Base-by-base conservation (phyloP, 2,797 vertebrate species). In the Phalloptychus januarius region DNA sequence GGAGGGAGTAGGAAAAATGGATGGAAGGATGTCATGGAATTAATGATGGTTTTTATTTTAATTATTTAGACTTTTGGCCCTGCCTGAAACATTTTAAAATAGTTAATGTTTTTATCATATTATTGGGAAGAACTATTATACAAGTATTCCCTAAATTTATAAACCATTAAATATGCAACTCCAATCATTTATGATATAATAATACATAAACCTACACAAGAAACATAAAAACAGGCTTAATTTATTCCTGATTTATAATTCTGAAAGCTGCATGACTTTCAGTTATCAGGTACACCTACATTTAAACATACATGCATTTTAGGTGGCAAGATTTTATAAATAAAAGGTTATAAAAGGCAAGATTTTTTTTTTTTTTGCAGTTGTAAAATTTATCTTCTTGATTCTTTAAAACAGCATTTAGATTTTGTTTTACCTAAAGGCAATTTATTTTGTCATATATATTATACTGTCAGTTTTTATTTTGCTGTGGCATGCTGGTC, bases 231-330 rank as follows among this genome's bases (percentile, higher is more conserved):
- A 16, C 7, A 50, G 48, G 48, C 18, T 50, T 52, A 52, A 52
- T 23, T 52, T 23, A 23, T 23, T 52, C 48, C 48, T 23, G 76
- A 90, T 88, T 84, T 54, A 87, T 42, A 63, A 86, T 84, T 90
- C 75, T 36, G 65, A 74, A 84, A 86, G 69, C 45, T 33, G 76
- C 73, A 44, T 72, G 77, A 38, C 74, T 67, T 83, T 69, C 31
- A 83, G 78, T 86, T 91, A 87, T 88, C 81, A 72, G 83, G 82
- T 89, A 42, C 0, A 80, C 72, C 2, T 71, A 63, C 61, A 44
- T 38, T 40, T 65, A 25, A 42, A 71, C 70, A 58, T n/a, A 52
- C 45, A 72, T 75, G 48, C 18, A 67, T 48, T 31, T n/a, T 15
- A 52, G 31, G 72, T 13, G 38, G 76, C 58, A 44, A n/a, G n/a